A percentile compares a stretch with the other conserved stretches of the same genome.
Conservation (phyloP, 2,797 vertebrate species). For the Ceryle rudis region DNA sequence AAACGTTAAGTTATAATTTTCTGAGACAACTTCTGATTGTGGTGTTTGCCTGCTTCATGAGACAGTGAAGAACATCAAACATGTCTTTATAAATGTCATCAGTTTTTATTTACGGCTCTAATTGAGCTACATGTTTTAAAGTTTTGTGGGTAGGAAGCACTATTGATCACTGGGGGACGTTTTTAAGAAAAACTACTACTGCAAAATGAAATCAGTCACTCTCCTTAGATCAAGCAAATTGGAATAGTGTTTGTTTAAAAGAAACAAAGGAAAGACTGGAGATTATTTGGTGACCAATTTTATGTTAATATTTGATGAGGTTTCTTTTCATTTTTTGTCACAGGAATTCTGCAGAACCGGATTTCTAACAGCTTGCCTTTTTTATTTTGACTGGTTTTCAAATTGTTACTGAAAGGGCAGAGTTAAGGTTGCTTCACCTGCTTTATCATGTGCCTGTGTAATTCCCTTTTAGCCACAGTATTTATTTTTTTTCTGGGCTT, state of each 20-base stretch:
- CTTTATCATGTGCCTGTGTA: neutral
- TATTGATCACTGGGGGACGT: conserved; percentile 11
- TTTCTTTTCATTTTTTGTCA: neutral
- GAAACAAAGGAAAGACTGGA: neutral
- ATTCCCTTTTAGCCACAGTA: neutral
- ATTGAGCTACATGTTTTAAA: neutral
- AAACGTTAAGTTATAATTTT: neutral
- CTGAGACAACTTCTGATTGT: neutral
- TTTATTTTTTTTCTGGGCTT: neutral
- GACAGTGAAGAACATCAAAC: neutral
- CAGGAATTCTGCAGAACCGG: neutral
- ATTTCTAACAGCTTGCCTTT: neutral
- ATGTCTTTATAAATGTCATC: neutral
- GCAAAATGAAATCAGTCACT: neutral
- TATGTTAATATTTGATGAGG: neutral
- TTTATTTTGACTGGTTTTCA: neutral
- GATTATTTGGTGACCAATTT: neutral
- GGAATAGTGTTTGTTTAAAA: neutral
- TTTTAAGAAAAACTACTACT: neutral
- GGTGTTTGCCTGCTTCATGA: neutral
- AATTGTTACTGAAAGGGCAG: neutral
- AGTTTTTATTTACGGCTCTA: conserved; percentile 15
- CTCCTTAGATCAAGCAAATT: neutral
- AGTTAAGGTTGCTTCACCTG: neutral
- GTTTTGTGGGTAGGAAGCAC: neutral